Evolutionary conservation across 1,140 invertebrate species (phyloP).

Genomic region (Nephotettix cincticeps): DNA sequence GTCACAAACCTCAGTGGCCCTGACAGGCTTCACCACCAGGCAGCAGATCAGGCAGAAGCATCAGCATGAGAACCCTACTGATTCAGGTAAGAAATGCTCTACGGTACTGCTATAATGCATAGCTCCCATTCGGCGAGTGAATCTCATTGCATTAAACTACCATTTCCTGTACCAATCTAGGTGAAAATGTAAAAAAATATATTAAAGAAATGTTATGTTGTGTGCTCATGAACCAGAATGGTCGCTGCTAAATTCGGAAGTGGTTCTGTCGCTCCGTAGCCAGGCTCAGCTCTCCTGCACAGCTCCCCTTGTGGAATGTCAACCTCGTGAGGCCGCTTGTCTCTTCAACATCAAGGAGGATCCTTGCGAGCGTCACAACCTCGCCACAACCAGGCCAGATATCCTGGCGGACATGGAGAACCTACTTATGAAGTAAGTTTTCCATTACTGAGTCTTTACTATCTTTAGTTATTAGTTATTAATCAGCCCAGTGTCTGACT

Average conservation of each 20-base stretch:
- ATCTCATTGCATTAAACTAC: too few species aligned
- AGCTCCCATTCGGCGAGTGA: too few species aligned
- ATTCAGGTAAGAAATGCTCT: not conserved
- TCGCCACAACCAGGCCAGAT: slow-evolving; percentile 51
- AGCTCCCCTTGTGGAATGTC: slow-evolving; percentile 48
- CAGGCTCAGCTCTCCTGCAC: slow-evolving; percentile 50
- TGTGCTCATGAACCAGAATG: slow-evolving; percentile 28
- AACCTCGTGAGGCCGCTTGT: slow-evolving; percentile 59
- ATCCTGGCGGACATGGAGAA: slow-evolving; percentile 10
- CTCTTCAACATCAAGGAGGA: slow-evolving; percentile 71
- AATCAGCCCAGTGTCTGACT: too few species aligned
- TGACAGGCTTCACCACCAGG: slow-evolving; percentile 52
- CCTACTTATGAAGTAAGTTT: slow-evolving; percentile 22
- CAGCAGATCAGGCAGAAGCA: slow-evolving; percentile 42
- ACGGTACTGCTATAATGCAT: too few species aligned
- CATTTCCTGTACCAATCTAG: too few species aligned
- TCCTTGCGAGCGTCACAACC: slow-evolving; percentile 74
- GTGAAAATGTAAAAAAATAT: too few species aligned
- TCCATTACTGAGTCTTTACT: too few species aligned
- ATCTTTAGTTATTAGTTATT: too few species aligned
- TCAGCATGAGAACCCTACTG: not conserved
- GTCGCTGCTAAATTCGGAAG: slow-evolving; percentile 44
- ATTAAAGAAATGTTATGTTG: too few species aligned
- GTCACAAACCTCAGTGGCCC: slow-evolving; percentile 50
- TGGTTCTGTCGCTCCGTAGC: slow-evolving; percentile 47